These are phyloP conservation scores for Steromphala cineraria DNA, from an alignment of 2,888 invertebrate species.

Conservation along the genomic window DNA sequence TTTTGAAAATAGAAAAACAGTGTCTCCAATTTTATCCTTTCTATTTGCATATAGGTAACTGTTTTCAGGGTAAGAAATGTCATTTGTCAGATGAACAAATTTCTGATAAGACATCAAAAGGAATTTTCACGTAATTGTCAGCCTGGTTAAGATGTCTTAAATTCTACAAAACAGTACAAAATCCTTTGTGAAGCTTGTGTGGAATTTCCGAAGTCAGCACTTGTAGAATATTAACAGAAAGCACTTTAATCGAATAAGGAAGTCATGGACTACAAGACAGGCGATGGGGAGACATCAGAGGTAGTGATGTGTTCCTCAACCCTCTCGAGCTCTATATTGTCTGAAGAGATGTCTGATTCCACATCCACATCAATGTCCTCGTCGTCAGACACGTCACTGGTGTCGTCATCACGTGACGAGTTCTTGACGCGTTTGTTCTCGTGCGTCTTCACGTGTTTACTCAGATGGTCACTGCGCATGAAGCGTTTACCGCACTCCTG, in stretches of 20 bases:
- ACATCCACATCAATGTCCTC: slow-evolving; percentile 61
- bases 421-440: slow-evolving; percentile 60
- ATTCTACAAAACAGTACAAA: too few species aligned
- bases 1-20: too few species aligned
- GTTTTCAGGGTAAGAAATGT: too few species aligned
- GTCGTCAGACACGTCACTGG: slow-evolving; percentile 39
- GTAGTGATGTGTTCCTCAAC: slow-evolving; percentile 19
- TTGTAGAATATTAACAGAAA: not conserved
- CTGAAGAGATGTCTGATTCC: slow-evolving; percentile 38
- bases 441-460: slow-evolving; percentile 93
- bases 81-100: too few species aligned
- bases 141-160: too few species aligned
- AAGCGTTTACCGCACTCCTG: slow-evolving; percentile 91
- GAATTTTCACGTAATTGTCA: too few species aligned
- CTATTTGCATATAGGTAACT: too few species aligned
- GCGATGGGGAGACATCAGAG: not conserved
- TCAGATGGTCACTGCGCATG: slow-evolving; percentile 93
- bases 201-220: not conserved
- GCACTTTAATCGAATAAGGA: not conserved
- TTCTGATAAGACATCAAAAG: too few species aligned
- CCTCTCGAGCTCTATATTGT: slow-evolving; percentile 29
- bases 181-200: too few species aligned
- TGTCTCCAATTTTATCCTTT: too few species aligned
- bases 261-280: not conserved
- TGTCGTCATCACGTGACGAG: slow-evolving; percentile 39